phyloP scores from a whole-genome alignment of 2,888 invertebrate genomes.

The Apamea sordens region DNA sequence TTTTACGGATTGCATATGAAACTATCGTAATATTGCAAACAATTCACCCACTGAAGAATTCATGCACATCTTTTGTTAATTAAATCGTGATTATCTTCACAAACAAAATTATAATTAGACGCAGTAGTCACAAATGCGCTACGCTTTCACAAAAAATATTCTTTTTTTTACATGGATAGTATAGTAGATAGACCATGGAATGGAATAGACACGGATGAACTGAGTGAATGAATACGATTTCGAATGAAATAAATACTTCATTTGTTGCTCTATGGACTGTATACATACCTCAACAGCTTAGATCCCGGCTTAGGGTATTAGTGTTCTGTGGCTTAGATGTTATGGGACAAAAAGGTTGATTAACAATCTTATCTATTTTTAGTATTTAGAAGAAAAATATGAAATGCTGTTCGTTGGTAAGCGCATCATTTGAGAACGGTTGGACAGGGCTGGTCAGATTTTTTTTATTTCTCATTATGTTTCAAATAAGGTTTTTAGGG shows the following conservation, averaged over 20 bases:
- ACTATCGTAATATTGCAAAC: constrained; percentile 70
- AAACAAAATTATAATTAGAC: constrained; percentile 80
- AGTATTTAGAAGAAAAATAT: background rate
- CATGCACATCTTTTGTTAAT: constrained; percentile 87
- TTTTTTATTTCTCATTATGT: background rate
- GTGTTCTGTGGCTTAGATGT: too few species aligned
- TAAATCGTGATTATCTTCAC: constrained; percentile 71
- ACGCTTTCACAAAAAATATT: constrained; percentile 87
- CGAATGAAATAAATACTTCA: constrained; percentile 18
- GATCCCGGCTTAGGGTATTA: too few species aligned
- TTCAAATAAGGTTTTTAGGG: background rate
- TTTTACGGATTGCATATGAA: constrained; percentile 69
- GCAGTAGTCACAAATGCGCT: constrained; percentile 83
- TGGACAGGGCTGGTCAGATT: background rate
- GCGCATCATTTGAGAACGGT: background rate
- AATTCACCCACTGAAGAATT: constrained; percentile 88
- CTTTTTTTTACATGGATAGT: constrained; percentile 73
- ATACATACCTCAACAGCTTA: background rate
- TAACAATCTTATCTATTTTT: background rate
- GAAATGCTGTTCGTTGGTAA: background rate
- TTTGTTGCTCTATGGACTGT: constrained; percentile 11
- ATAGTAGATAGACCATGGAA: constrained; percentile 40
- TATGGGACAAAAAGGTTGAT: too few species aligned
- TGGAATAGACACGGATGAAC: constrained; percentile 56
- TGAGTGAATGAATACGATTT: constrained; percentile 47